Conservation (phyloP, 2,113 vertebrate species). For the Junco hyemalis region DNA sequence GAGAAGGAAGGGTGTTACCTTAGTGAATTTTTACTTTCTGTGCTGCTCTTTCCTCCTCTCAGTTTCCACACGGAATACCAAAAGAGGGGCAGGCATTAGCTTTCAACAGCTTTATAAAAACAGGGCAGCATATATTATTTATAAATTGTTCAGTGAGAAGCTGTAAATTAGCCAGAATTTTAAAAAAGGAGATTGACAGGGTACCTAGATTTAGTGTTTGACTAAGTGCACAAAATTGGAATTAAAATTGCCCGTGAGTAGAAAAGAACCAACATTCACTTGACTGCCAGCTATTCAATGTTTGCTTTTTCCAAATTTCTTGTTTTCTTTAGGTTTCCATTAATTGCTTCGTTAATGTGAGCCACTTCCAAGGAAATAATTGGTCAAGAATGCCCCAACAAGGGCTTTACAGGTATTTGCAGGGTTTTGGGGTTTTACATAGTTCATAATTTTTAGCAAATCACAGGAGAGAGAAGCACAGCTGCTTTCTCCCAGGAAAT, state of each 20-base stretch:
- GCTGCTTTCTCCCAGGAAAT: background rate
- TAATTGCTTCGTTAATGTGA: constrained; percentile 34
- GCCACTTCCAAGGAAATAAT: background rate
- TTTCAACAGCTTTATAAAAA: background rate
- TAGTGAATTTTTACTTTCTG: background rate
- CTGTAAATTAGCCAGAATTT: background rate
- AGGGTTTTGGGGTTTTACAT: background rate
- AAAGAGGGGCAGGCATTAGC: background rate
- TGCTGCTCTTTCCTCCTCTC: background rate
- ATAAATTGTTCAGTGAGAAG: background rate
- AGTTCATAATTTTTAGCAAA: background rate
- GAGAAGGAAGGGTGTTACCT: background rate
- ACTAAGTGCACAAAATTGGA: constrained; percentile 15
- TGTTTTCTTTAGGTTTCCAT: constrained; percentile 23
- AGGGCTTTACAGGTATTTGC: background rate
- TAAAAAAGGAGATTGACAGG: background rate
- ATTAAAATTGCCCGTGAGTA: background rate
- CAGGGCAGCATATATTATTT: background rate
- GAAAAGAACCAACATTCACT: background rate
- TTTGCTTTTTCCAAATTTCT: constrained; percentile 10
- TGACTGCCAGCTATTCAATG: background rate
- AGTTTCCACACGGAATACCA: background rate
- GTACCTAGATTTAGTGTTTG: background rate
- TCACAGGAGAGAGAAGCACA: background rate
- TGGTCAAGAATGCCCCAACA: background rate